A percentile compares a stretch with the other conserved stretches of the same genome.
phyloP scores from a whole-genome alignment of 2,797 vertebrate genomes.

The Urosaurus nigricauda region DNA sequence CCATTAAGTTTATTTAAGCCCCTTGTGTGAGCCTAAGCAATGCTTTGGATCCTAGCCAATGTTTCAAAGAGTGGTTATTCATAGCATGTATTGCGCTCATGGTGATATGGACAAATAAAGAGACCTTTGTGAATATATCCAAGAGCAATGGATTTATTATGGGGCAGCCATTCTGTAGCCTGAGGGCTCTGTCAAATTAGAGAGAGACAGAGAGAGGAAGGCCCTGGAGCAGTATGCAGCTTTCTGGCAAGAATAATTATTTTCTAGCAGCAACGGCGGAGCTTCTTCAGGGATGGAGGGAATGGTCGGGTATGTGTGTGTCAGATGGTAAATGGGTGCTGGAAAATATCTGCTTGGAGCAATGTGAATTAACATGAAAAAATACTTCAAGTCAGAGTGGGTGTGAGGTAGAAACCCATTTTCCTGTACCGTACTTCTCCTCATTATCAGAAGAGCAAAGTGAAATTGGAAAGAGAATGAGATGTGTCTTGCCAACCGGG shows the following conservation, averaged over 20 bases:
- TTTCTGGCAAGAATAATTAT: conserved; percentile 31
- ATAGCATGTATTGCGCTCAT: background rate
- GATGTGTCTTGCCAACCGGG: background rate
- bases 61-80: background rate
- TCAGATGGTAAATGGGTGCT: background rate
- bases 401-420: conserved; percentile 5
- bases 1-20: background rate
- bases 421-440: background rate
- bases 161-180: background rate
- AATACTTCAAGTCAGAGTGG: background rate
- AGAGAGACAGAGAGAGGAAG: background rate
- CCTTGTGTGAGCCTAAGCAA: background rate
- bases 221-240: conserved; percentile 8
- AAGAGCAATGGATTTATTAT: rapidly evolving
- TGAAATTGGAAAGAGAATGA: background rate
- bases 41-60: background rate
- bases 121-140: background rate
- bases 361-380: conserved; percentile 16
- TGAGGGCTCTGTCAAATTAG: background rate
- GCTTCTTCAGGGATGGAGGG: background rate
- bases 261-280: background rate
- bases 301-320: background rate
- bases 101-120: background rate
- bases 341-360: conserved; percentile 21
- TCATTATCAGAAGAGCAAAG: background rate